These are phyloP conservation scores for Rhopilema esculentum DNA, from an alignment of 30 jellyfish, hydroid and myxozoan species.

Conservation along the genomic window DNA sequence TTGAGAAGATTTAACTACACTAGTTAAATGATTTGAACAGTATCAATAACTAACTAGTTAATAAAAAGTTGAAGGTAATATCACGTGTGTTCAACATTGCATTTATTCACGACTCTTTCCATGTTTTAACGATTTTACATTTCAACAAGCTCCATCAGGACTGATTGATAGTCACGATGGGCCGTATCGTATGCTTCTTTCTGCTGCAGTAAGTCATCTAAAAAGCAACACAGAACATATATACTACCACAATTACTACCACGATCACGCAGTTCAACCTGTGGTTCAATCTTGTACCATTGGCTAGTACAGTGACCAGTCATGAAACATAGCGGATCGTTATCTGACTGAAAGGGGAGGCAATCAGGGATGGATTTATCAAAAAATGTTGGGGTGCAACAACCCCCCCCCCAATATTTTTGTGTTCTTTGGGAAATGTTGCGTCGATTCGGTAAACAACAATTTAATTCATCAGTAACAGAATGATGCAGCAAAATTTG, in stretches of 20 bases:
- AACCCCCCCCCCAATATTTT: no score
- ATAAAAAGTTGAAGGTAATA: background rate
- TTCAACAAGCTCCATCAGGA: slow-evolving; percentile 39
- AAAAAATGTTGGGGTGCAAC: no score
- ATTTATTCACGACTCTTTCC: background rate
- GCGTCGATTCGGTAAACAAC: no score
- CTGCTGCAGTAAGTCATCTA: slow-evolving; percentile 20
- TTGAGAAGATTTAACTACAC: background rate
- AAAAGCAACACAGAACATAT: background rate
- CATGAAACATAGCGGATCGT: no score
- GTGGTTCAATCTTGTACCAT: no score
- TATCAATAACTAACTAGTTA: background rate
- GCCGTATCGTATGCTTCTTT: slow-evolving; percentile 32
- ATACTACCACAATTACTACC: background rate
- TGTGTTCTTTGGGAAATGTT: no score
- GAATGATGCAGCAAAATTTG: no score
- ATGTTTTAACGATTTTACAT: slow-evolving; percentile 19
- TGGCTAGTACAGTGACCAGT: no score
- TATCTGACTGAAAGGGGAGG: no score
- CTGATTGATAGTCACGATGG: slow-evolving; percentile 32
- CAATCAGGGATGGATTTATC: no score
- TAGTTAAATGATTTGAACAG: background rate
- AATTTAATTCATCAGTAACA: no score
- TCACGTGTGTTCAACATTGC: background rate
- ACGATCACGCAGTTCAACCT: no score